Evolutionary conservation across 2,888 invertebrate genomes (phyloP).

Genomic region (Pollenia labialis): DNA sequence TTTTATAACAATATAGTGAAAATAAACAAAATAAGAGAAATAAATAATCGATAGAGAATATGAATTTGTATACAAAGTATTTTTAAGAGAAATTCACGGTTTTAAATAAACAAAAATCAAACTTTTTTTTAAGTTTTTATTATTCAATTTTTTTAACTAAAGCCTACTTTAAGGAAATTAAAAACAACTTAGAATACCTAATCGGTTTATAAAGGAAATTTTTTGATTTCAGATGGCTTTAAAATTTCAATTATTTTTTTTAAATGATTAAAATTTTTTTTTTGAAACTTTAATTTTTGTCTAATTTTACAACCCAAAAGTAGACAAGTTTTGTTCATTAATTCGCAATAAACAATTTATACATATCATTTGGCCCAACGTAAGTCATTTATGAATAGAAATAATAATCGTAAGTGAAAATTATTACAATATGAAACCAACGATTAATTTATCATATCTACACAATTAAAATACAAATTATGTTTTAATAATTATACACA

Average conservation of each 20-base stretch:
- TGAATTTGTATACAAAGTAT: slow-evolving; percentile 33
- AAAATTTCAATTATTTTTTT: neutral
- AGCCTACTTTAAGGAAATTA: slow-evolving; percentile 7
- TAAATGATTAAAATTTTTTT: neutral
- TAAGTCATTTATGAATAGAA: slow-evolving; percentile 40
- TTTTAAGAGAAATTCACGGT: neutral
- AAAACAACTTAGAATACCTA: neutral
- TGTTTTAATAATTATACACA: slow-evolving; percentile 8
- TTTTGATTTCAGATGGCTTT: no score
- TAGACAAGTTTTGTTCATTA: slow-evolving; percentile 9
- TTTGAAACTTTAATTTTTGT: neutral
- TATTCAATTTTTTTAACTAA: no score
- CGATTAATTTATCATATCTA: slow-evolving; percentile 57
- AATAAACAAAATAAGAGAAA: slow-evolving; percentile 8
- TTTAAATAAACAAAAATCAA: neutral
- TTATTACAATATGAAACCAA: slow-evolving; percentile 32
- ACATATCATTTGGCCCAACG: slow-evolving; percentile 73
- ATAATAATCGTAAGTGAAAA: slow-evolving; percentile 27
- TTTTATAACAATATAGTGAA: slow-evolving; percentile 34
- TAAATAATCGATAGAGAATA: slow-evolving; percentile 24
- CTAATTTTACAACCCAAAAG: no score
- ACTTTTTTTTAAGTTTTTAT: neutral
- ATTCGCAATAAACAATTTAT: slow-evolving; percentile 53
- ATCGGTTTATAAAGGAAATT: no score
- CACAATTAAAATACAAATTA: neutral